Evolutionary conservation across 2,113 vertebrate species (phyloP).

Genomic region (Megalops atlanticus): DNA sequence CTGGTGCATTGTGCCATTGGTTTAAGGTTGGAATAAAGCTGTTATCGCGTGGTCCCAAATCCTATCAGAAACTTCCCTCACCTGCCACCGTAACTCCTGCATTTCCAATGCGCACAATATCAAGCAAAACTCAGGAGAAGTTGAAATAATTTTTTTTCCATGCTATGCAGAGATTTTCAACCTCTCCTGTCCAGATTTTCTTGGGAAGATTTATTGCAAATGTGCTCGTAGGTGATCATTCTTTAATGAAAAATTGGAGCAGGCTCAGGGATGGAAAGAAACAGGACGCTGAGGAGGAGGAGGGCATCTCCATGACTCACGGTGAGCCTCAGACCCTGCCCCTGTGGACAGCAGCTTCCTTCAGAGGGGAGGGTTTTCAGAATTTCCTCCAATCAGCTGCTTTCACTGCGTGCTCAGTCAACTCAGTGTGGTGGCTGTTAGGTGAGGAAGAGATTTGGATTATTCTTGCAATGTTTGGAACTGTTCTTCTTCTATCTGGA

Average conservation of each 20-base stretch:
- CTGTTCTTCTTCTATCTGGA: no score
- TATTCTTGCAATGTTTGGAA: no score
- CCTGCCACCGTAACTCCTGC: constrained; percentile 52
- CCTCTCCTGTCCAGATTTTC: constrained; percentile 42
- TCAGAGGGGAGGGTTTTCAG: no score
- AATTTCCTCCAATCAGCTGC: no score
- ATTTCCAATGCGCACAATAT: constrained; percentile 70
- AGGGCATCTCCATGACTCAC: not conserved
- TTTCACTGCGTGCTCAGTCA: no score
- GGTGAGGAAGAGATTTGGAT: no score
- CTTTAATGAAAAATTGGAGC: not conserved
- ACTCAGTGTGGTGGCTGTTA: no score
- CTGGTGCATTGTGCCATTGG: constrained; percentile 63
- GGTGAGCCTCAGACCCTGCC: no score
- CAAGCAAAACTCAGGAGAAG: constrained; percentile 66
- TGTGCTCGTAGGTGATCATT: not conserved
- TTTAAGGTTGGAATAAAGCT: constrained; percentile 66
- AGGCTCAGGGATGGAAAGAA: not conserved
- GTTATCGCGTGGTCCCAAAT: constrained; percentile 74
- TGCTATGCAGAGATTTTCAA: constrained; percentile 60
- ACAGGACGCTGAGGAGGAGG: not conserved
- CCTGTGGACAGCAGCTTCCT: no score
- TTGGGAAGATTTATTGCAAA: constrained; percentile 23
- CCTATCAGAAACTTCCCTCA: constrained; percentile 71
- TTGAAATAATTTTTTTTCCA: constrained; percentile 55